phyloP scores from a whole-genome alignment of 2,797 vertebrate genomes.

The Pelobates cultripes region DNA sequence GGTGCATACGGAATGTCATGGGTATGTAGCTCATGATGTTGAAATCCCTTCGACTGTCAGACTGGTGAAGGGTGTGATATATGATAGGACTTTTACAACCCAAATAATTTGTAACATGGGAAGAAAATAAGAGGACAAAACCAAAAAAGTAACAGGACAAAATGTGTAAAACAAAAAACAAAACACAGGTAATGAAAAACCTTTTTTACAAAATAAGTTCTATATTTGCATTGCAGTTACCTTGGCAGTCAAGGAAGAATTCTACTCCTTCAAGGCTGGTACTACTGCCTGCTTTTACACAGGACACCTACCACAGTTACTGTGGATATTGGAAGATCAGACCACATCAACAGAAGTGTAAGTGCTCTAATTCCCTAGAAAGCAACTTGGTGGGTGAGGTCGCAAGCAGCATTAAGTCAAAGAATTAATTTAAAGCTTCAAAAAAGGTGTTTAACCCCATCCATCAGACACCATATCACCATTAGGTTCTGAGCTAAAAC shows the following conservation, averaged over 20 bases:
- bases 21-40: conserved; percentile 14
- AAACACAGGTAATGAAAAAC: conserved; percentile 39
- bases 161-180: neutral
- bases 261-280: neutral
- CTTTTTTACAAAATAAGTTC: neutral
- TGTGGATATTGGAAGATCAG: conserved; percentile 22
- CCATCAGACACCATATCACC: neutral
- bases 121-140: neutral
- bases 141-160: no score
- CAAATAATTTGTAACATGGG: conserved; percentile 23
- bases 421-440: conserved; percentile 47
- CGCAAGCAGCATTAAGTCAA: conserved; percentile 47
- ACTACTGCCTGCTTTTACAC: conserved; percentile 25
- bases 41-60: neutral
- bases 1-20: conserved; percentile 67
- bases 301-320: conserved; percentile 31
- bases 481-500: neutral
- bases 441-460: conserved; percentile 54
- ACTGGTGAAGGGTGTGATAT: conserved; percentile 4
- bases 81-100: conserved; percentile 22
- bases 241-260: conserved; percentile 25
- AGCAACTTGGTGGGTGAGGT: conserved; percentile 33
- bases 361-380: conserved; percentile 36
- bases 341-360: conserved; percentile 29
- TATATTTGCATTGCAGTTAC: conserved; percentile 45